Base-by-base conservation (phyloP, 1,140 invertebrate species). In the Pseudomyrmex flavicornis region DNA sequence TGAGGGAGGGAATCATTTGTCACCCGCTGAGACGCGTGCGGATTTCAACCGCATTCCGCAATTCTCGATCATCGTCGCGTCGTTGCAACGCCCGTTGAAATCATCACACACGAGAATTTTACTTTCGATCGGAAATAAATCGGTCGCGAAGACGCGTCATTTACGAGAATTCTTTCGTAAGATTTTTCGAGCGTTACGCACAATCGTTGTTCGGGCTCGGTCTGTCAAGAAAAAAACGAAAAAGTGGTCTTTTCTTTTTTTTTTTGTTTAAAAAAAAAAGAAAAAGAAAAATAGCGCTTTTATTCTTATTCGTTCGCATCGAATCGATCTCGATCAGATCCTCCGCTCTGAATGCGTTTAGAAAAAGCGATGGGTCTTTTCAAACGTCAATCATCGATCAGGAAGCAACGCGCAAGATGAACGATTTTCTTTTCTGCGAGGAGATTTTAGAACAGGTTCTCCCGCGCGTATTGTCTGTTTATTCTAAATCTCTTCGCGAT, bases 351-450 rank as follows among this genome's bases (percentile, higher is more conserved):
- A 59, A 65, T 56, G 59, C 15, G 46, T 56, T 17, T 26, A 5
- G 15, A 35, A 59, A 58, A 44, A 35, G 56, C 56, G 52, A 80
- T 68, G 50, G 75, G 59, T 82, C 62, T 22, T 83, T 90, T 90
- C 20, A 56, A 9, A 86, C 85, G 89, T 90, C 90, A 83, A 86
- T 91, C 90, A 91, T 88, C 82, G 66, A 87, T 75, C 46, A 65
- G 69, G 52, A 63, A 44, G 10, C 13, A 20, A 44, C 9, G 63
- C 13, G 44, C 35, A 50, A 54, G 52, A 62, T 17, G 58, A 9
- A 68, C 15, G 73, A 83, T 59, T 66, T 63, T 70, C 35, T 35
- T 35, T 65, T 13, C 12, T 26, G 44, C 48, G 35, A 59, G 12
- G n/a, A 22, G 69, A n/a, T 66, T 68, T n/a, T 13, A n/a, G 68